Base-by-base conservation (phyloP, 2,797 vertebrate genomes). In the Sebastes variabilis region DNA sequence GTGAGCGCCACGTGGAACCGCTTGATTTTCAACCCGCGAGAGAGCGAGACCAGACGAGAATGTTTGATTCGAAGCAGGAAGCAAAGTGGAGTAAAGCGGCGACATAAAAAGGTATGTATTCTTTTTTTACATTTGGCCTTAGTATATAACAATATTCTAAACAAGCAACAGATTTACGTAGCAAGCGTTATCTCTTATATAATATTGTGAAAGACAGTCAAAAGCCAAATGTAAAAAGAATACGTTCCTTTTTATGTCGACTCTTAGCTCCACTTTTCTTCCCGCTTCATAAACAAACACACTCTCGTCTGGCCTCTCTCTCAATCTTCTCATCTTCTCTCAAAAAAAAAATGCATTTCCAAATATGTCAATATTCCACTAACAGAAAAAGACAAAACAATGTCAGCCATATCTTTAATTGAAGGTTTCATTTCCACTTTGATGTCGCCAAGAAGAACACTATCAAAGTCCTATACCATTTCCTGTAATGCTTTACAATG, bases 1-100 rank as follows among this genome's bases (percentile, higher is more conserved):
- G 42, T 16, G 42, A 46, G 0, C 16, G 0, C 16, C 16, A 46
- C 16, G 1, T 18, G 42, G 42, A 0, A 42, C 38, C 0, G 38
- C 38, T 42, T 46, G 42, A 46, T 46, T 46, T 46, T 20, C 42
- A 18, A 46, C 42, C 42, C 3, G 3, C 7, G 16, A 46, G 16
- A 46, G 16, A 46, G 6, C 16, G 3, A 46, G 16, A 46, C 42
- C 42, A 46, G 42, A 18, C 16, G 16, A 46, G 42, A 18, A 0
- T 38, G 38, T 38, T 38, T 1, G 38, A 42, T 42, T 46, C 2
- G 42, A 52, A 52, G 3, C 46, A 52, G 18, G 46, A 52, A n/a
- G 18, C 16, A 52, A n/a, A 20, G 20, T 52, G 49, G 42, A 46
- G 42, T 46, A 1, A 46, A 46, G 42, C 0, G 16, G 1, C 42